Evolutionary conservation across 2,888 invertebrate species (phyloP).

Genomic region (Agonopterix heracliana): DNA sequence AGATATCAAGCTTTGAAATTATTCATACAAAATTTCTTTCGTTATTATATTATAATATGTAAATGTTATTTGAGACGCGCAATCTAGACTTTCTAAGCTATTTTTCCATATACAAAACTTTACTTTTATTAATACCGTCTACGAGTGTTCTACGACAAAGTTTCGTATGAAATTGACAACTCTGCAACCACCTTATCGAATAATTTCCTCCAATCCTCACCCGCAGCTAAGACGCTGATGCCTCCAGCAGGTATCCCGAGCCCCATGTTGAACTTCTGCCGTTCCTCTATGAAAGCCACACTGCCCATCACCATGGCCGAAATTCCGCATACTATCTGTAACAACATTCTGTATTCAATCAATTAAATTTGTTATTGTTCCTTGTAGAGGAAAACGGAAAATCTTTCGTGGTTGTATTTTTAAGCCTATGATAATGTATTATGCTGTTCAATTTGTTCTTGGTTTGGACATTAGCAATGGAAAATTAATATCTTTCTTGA

Average conservation of each 20-base stretch:
- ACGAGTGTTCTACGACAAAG: too few species aligned
- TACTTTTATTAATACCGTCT: too few species aligned
- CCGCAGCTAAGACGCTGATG: slow-evolving; percentile 76
- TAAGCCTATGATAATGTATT: not conserved
- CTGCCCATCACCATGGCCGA: slow-evolving; percentile 79
- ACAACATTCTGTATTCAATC: slow-evolving; percentile 3
- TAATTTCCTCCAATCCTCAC: slow-evolving; percentile 32
- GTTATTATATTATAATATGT: too few species aligned
- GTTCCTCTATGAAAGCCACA: slow-evolving; percentile 78
- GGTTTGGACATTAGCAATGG: too few species aligned
- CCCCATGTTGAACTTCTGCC: slow-evolving; percentile 78
- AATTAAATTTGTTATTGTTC: not conserved
- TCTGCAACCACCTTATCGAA: too few species aligned
- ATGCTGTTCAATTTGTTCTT: not conserved
- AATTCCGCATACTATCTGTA: slow-evolving; percentile 78
- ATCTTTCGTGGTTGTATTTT: not conserved
- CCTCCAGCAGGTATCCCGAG: slow-evolving; percentile 78
- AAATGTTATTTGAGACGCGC: too few species aligned
- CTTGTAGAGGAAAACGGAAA: not conserved
- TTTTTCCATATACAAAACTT: too few species aligned
- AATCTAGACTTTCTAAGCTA: too few species aligned
- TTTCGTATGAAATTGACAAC: too few species aligned
- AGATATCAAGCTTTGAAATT: too few species aligned
- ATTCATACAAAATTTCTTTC: too few species aligned
- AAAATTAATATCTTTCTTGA: too few species aligned